These are phyloP conservation scores for Tychaedon coryphoeus DNA, from an alignment of 2,113 vertebrate genomes.

Conservation along the genomic window DNA sequence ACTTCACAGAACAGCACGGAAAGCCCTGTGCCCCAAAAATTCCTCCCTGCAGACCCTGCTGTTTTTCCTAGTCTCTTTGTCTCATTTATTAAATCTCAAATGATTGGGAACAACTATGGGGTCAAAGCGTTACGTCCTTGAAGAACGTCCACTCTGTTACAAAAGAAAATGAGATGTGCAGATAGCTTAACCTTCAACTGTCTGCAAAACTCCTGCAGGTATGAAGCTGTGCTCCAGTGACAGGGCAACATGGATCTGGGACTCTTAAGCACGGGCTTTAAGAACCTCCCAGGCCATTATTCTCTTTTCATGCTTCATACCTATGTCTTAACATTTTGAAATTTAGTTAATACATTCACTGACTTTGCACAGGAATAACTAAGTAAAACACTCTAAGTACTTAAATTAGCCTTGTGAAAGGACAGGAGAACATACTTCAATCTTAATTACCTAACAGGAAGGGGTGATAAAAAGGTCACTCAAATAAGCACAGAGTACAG, in stretches of 20 bases:
- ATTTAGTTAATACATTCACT: background rate
- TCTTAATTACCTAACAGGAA: background rate
- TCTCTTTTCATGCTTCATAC: background rate
- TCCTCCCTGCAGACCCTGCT: background rate
- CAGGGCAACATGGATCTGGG: background rate
- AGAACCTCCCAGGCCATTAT: background rate
- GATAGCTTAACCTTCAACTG: background rate
- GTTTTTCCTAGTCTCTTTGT: background rate
- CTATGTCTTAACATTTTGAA: background rate
- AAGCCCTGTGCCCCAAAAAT: background rate
- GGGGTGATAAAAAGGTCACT: background rate
- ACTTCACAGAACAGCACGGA: background rate
- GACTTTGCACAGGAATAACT: background rate
- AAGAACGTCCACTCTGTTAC: background rate
- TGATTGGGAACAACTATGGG: background rate
- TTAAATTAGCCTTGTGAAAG: background rate
- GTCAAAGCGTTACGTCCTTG: background rate
- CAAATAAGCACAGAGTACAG: background rate
- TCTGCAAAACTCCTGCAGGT: background rate
- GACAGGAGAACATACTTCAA: background rate
- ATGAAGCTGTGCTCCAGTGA: background rate
- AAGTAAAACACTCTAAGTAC: background rate
- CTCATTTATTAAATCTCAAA: background rate
- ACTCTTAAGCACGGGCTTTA: background rate
- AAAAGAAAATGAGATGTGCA: background rate